Conservation (phyloP, 2,797 vertebrate species). For the Selene dorsalis region DNA sequence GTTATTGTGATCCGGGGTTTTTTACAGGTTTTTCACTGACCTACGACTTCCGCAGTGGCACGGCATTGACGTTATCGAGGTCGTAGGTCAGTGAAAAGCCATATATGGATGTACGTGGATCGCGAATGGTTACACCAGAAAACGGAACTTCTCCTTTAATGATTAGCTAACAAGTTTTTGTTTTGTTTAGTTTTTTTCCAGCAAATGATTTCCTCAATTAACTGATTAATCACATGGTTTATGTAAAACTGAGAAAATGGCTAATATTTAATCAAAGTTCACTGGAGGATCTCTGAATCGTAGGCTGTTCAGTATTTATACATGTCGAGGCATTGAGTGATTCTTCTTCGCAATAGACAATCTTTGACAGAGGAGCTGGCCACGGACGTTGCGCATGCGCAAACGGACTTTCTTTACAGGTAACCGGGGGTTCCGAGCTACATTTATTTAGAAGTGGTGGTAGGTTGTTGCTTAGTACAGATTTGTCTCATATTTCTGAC, state of each 20-base stretch:
- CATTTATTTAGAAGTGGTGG: neutral
- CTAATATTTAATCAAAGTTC: neutral
- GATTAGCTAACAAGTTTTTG: neutral
- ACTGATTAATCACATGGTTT: neutral
- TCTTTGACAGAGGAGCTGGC: constrained; percentile 17
- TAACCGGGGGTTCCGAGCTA: neutral
- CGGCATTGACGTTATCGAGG: no score
- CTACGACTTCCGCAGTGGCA: no score
- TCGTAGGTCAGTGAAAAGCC: no score
- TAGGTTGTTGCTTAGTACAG: neutral
- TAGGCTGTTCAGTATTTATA: neutral
- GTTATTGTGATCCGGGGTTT: no score
- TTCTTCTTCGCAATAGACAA: constrained; percentile 7
- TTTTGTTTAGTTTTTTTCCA: no score
- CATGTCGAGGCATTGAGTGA: neutral
- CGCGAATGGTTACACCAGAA: no score
- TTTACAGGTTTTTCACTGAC: no score
- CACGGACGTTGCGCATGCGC: neutral
- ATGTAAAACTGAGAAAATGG: no score
- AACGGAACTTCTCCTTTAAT: no score
- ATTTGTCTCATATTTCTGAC: neutral
- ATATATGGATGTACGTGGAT: no score
- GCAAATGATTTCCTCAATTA: neutral
- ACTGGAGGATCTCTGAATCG: rapidly evolving
- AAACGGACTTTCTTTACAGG: neutral